phyloP scores from a whole-genome alignment of 2,797 vertebrate species.

The Oreochromis mossambicus region DNA sequence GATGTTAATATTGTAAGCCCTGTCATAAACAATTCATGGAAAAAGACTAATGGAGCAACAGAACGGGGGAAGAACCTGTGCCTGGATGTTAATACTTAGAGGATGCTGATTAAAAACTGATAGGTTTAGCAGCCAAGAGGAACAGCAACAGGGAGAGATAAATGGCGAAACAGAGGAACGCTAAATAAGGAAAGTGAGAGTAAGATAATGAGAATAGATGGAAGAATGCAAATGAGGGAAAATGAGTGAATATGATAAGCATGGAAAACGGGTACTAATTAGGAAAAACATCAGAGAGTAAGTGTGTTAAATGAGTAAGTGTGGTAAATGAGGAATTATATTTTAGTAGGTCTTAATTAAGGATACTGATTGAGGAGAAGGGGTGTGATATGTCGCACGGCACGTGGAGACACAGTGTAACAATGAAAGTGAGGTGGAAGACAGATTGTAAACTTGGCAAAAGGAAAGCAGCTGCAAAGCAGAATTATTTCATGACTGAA shows the following conservation, averaged over 20 bases:
- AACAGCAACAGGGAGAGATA: constrained; percentile 7
- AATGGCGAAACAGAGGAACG: constrained; percentile 9
- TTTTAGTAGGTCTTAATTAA: constrained; percentile 51
- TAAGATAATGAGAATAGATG: constrained; percentile 40
- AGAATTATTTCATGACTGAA: background rate
- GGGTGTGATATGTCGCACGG: background rate
- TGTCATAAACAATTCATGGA: constrained; percentile 20
- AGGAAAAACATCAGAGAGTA: constrained; percentile 41
- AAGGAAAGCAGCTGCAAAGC: constrained; percentile 1
- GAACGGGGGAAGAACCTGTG: background rate
- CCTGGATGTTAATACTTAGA: constrained; percentile 20
- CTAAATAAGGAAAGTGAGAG: constrained; percentile 24
- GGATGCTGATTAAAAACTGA: constrained; percentile 41
- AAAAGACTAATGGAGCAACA: constrained; percentile 16
- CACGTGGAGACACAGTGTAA: background rate
- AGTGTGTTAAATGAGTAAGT: constrained; percentile 32
- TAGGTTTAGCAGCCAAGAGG: constrained; percentile 8
- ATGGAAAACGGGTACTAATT: constrained; percentile 28
- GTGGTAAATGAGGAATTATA: constrained; percentile 46
- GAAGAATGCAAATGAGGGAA: constrained; percentile 32
- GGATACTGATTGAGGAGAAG: constrained; percentile 21
- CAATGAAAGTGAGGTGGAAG: constrained; percentile 1
- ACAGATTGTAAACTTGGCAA: background rate
- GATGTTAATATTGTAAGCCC: constrained; percentile 3
- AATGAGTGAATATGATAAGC: constrained; percentile 18